Percentiles rank a stretch among this genome's conserved stretches.
Conservation (phyloP, 2,888 invertebrate species). For the Crocallis elinguaria region DNA sequence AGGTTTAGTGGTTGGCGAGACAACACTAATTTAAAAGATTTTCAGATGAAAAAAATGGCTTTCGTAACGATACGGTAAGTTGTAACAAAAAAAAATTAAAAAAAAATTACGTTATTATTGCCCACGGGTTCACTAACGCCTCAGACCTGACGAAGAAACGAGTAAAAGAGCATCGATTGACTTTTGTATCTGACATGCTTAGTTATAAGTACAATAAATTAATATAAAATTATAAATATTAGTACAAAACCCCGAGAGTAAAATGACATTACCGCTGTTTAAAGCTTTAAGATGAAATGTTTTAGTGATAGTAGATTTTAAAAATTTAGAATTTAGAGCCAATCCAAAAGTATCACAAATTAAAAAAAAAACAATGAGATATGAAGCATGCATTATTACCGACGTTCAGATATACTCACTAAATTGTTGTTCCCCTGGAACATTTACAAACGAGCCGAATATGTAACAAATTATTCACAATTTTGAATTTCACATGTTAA, state of each 20-base stretch:
- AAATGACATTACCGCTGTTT: constrained; percentile 1
- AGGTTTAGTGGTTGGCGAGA: no score
- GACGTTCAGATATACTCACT: constrained; percentile 73
- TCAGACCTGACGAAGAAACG: no score
- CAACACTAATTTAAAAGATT: no score
- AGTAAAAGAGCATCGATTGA: no score
- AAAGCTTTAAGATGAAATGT: constrained; percentile 7
- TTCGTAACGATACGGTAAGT: no score
- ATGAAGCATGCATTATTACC: constrained; percentile 68
- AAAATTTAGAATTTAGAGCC: constrained; percentile 33
- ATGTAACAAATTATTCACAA: constrained; percentile 78
- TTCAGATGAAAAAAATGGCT: no score
- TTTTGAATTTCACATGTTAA: constrained; percentile 42
- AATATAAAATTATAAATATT: neutral
- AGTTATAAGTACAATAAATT: neutral
- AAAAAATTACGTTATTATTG: no score
- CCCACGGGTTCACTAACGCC: no score
- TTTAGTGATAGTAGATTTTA: constrained; percentile 28
- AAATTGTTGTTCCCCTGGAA: constrained; percentile 84
- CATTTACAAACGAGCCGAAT: constrained; percentile 73
- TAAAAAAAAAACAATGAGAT: constrained; percentile 23
- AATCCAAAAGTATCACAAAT: constrained; percentile 32
- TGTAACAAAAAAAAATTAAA: no score
- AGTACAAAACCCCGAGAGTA: neutral
- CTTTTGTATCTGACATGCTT: no score